A percentile compares a stretch with the other conserved stretches of the same genome.
These are phyloP conservation scores for Stichopus chloronotus DNA, from an alignment of 35 echinoderm and acorn worm genomes.

Conservation along the genomic window DNA sequence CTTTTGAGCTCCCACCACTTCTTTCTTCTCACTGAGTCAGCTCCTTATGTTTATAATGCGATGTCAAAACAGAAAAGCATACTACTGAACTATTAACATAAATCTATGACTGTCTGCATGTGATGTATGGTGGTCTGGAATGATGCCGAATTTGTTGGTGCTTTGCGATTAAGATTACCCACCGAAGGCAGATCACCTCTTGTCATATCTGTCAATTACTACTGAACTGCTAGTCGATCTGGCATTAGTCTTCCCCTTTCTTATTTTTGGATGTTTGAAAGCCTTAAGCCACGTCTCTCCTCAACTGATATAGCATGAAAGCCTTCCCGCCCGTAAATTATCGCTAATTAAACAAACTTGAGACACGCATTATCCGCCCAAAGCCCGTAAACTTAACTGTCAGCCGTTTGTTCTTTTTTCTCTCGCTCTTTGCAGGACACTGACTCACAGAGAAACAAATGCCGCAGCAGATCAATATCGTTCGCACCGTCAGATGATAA, in stretches of 20 bases:
- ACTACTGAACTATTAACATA: too few relatives aligned
- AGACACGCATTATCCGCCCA: conserved; percentile 41
- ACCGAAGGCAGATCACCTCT: not conserved
- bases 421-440: not conserved
- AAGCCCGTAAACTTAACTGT: conserved; percentile 8
- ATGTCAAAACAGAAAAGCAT: too few relatives aligned
- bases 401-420: not conserved
- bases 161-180: not conserved
- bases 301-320: conserved; percentile 55
- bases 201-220: not conserved
- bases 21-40: too few relatives aligned
- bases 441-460: conserved; percentile 44
- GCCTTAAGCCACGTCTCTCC: conserved; percentile 19
- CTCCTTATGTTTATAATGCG: too few relatives aligned
- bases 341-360: conserved; percentile 59
- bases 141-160: not conserved
- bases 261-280: not conserved
- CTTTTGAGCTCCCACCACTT: too few relatives aligned
- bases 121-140: not conserved
- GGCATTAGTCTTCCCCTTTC: not conserved
- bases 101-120: too few relatives aligned
- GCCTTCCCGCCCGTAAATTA: conserved; percentile 58
- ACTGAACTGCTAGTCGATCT: not conserved
- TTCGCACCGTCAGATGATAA: not conserved
- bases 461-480: conserved; percentile 43